A percentile compares a stretch with the other conserved stretches of the same genome.
These are phyloP conservation scores for Proisotoma minuta DNA, from an alignment of 2,888 invertebrate genomes.

Conservation along the genomic window DNA sequence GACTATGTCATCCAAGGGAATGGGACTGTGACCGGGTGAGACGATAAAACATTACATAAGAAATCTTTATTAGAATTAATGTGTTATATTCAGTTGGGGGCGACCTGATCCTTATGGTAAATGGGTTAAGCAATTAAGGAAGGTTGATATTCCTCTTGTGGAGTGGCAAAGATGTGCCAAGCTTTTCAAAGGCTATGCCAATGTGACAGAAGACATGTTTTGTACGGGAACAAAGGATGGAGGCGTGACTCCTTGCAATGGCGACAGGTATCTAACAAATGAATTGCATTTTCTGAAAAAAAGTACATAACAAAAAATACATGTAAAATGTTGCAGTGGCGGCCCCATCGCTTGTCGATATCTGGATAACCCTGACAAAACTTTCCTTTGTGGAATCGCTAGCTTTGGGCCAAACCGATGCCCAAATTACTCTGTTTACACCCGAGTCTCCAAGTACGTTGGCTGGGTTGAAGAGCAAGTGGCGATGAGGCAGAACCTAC, in stretches of 20 bases:
- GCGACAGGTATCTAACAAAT: constrained; percentile 19
- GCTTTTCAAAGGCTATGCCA: constrained; percentile 24
- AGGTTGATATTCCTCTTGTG: constrained; percentile 23
- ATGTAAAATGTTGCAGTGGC: too few relatives aligned
- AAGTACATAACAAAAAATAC: too few relatives aligned
- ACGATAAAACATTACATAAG: too few relatives aligned
- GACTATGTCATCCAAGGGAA: constrained; percentile 21
- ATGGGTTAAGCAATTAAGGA: constrained; percentile 24
- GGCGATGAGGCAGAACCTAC: not conserved
- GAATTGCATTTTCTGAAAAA: too few relatives aligned
- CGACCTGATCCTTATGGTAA: constrained; percentile 23
- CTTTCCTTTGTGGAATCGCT: constrained; percentile 27
- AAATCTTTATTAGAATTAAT: constrained; percentile 1
- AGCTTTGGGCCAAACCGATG: constrained; percentile 30
- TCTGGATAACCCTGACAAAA: constrained; percentile 10
- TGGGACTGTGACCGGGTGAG: constrained; percentile 31
- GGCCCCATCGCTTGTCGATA: constrained; percentile 23
- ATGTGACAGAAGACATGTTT: constrained; percentile 25
- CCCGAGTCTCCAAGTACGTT: constrained; percentile 21
- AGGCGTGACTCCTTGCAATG: constrained; percentile 28
- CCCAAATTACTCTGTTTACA: constrained; percentile 32
- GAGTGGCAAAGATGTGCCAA: constrained; percentile 23
- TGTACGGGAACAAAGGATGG: constrained; percentile 31
- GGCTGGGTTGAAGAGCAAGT: constrained; percentile 11
- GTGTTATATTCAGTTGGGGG: not conserved